Evolutionary conservation across 2,797 vertebrate genomes (phyloP), one percentile per base, ranked within the genome.

Genomic region (Gephyroberyx darwinii): DNA sequence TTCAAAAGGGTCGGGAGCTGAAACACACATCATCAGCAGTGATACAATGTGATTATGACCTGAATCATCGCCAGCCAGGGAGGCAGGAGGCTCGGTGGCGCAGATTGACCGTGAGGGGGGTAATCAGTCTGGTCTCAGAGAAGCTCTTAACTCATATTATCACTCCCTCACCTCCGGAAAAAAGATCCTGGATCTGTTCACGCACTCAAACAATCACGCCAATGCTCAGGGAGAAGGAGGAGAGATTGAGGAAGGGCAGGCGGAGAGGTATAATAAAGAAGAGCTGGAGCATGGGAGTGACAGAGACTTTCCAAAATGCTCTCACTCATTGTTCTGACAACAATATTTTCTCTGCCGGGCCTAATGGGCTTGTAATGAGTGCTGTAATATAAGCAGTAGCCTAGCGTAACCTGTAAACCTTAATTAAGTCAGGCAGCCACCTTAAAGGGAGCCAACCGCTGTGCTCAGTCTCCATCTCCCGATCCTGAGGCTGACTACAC

Each of bases 351-450:
- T 76, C 84, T 91, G 87, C 88, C 82, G 33, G 53, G 70, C 74
- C 82, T 93, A 93, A 92, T 92, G 86, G 87, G 84, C 92, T 88
- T 87, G 88, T 93, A 93, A 94, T 92, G 90, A 92, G 87, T 64
- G 61, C 78, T 83, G 89, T 93, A 91, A 92, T 90, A 90, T 89
- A 91, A 88, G 89, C 88, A 86, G 87, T 87, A 88, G 79, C 80
- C 89, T 89, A 84, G 85, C 84, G 77, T 89, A 92, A 93, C 87
- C 92, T 90, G 92, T 91, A 93, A 93, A 93, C 87, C 84, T 91
- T 92, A 92, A 93, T 92, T 92, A 93, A 92, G 89, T 85, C 86
- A 81, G 85, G 91, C 86, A 86, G 82, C 75, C 88, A 92, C 88
- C 90, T 92, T 91, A 82, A 89, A 90, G 71, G 50, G 73, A 71